A percentile compares a stretch with the other conserved stretches of the same genome.
Evolutionary conservation across 2,888 invertebrate genomes (phyloP).

Genomic region (Perdita meconis): DNA sequence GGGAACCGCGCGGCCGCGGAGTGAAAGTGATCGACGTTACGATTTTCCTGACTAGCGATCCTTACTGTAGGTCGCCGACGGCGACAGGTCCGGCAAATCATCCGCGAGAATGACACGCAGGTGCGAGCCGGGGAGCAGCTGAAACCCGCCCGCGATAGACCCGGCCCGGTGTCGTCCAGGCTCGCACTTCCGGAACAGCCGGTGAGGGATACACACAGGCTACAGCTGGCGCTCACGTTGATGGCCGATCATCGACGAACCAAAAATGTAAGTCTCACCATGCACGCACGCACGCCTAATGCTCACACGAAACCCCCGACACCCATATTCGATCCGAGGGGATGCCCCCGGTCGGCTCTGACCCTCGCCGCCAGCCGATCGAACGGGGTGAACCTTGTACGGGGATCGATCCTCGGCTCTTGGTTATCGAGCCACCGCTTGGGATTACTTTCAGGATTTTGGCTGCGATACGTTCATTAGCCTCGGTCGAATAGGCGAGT

Average conservation of each 20-base stretch:
- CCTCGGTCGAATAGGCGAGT: no score
- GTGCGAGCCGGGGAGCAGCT: conserved; percentile 62
- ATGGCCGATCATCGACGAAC: conserved; percentile 83
- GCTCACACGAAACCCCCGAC: no score
- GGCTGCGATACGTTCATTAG: no score
- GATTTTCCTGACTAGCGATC: conserved; percentile 52
- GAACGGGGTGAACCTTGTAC: neutral
- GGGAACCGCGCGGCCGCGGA: conserved; percentile 46
- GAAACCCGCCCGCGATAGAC: conserved; percentile 51
- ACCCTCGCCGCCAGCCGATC: neutral
- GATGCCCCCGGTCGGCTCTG: neutral
- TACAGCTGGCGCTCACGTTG: conserved; percentile 76
- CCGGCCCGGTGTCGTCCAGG: conserved; percentile 52
- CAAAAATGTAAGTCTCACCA: conserved; percentile 82
- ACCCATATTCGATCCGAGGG: conserved; percentile 14
- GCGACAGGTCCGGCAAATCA: conserved; percentile 49
- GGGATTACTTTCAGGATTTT: no score
- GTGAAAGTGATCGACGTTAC: conserved; percentile 66
- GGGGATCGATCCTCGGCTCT: neutral
- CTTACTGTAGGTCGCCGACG: conserved; percentile 15
- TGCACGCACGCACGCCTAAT: conserved; percentile 3
- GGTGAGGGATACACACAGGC: conserved; percentile 56
- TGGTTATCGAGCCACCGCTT: no score
- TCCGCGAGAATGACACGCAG: conserved; percentile 62
- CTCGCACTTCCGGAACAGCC: conserved; percentile 57